Evolutionary conservation across 2,797 vertebrate species (phyloP).

Genomic region (Enteromius anoplus): DNA sequence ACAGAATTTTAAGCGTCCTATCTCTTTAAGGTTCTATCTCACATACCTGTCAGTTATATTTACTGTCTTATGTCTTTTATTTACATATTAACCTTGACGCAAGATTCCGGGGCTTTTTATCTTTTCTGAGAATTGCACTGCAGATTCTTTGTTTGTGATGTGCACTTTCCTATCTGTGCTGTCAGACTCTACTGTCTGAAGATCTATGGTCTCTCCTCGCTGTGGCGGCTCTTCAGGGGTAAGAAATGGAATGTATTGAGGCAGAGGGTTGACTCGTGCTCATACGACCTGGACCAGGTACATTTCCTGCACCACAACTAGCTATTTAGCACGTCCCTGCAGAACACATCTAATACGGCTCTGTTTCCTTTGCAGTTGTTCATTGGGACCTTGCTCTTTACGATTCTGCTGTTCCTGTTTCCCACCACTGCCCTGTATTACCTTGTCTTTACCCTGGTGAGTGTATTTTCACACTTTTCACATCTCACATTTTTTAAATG

Average conservation of each 20-base stretch:
- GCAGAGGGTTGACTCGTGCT: constrained; percentile 96
- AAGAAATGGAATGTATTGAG: constrained; percentile 98
- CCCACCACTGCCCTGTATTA: constrained; percentile 97
- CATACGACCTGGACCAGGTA: constrained; percentile 97
- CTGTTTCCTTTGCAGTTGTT: constrained; percentile 80
- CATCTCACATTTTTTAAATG: not conserved
- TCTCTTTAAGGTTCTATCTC: constrained; percentile 1
- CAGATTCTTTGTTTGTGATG: not conserved
- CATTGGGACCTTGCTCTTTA: constrained; percentile 95
- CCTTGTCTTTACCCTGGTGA: constrained; percentile 96
- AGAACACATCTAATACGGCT: not conserved
- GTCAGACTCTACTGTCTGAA: constrained; percentile 93
- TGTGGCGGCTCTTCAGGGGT: constrained; percentile 97
- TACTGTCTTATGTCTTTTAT: not conserved
- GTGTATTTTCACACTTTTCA: constrained; percentile 44
- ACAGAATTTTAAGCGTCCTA: not conserved
- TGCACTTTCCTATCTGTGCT: not conserved
- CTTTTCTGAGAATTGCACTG: not conserved
- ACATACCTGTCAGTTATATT: not conserved
- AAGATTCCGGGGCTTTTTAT: not conserved
- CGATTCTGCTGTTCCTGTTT: constrained; percentile 92
- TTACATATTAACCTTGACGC: not conserved
- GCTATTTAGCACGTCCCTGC: not conserved
- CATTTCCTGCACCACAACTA: not conserved
- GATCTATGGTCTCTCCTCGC: constrained; percentile 90